A percentile compares a stretch with the other conserved stretches of the same genome.
Conservation (phyloP, 2,888 invertebrate species). For the Euphydryas editha region DNA sequence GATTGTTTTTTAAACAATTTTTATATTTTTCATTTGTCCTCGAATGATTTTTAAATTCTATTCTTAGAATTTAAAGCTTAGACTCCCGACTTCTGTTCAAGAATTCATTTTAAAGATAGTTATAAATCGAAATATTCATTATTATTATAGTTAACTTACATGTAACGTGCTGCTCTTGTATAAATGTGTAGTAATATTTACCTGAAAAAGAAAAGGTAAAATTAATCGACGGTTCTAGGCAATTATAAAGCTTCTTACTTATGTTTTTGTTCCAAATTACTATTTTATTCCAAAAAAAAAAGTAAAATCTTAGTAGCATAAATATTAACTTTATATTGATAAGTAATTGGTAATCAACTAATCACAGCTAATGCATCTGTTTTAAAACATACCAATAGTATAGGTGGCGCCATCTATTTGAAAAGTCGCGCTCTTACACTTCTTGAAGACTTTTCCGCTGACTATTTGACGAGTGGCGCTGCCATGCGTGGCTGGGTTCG, state of each 20-base stretch:
- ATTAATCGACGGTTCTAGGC: not conserved
- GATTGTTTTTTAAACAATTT: too few species aligned
- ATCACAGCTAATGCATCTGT: not conserved
- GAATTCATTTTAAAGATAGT: too few species aligned
- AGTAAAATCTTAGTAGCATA: not conserved
- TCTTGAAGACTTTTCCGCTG: slow-evolving; percentile 87
- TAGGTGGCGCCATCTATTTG: slow-evolving; percentile 94
- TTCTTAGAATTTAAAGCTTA: too few species aligned
- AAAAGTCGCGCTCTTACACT: slow-evolving; percentile 94
- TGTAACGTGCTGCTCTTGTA: not conserved
- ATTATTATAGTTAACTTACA: not conserved
- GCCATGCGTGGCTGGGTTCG: slow-evolving; percentile 77
- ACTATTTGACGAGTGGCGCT: slow-evolving; percentile 79
- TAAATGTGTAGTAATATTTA: slow-evolving; percentile 19
- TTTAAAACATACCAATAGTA: slow-evolving; percentile 88
- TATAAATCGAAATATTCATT: not conserved
- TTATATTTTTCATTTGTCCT: too few species aligned
- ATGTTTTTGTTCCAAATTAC: too few species aligned
- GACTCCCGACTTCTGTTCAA: too few species aligned
- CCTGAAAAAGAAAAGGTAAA: slow-evolving; percentile 27
- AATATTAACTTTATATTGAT: not conserved
- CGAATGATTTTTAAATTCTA: too few species aligned
- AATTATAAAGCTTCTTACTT: not conserved
- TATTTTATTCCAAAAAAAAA: too few species aligned
- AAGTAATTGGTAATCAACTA: not conserved